Conservation (phyloP, 2,888 invertebrate species). For the Sminthurides aquaticus region DNA sequence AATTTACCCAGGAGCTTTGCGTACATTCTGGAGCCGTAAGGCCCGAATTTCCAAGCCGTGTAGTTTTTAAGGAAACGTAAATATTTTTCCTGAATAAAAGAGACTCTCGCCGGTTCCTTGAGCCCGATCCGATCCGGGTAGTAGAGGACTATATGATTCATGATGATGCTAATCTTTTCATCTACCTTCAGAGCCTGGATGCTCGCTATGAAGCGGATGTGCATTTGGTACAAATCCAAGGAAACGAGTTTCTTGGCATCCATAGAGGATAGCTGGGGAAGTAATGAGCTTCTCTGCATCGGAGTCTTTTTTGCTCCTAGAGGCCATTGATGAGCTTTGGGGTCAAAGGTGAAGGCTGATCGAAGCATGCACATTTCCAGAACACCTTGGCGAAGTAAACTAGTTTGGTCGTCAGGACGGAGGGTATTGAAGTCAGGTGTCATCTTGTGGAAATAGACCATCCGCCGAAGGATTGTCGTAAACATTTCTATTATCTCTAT, state of each 20-base stretch:
- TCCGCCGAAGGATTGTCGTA: constrained; percentile 45
- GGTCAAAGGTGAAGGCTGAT: constrained; percentile 48
- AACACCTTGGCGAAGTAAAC: constrained; percentile 47
- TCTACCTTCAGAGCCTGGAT: constrained; percentile 47
- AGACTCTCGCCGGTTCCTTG: constrained; percentile 44
- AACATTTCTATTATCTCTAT: constrained; percentile 46
- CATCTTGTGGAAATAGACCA: constrained; percentile 45
- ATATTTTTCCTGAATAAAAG: constrained; percentile 47
- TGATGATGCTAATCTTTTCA: constrained; percentile 48
- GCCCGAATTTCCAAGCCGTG: constrained; percentile 33
- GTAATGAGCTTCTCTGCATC: neutral
- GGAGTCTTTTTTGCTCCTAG: constrained; percentile 19
- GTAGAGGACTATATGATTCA: constrained; percentile 48
- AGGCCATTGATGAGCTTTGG: constrained; percentile 44
- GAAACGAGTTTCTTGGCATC: constrained; percentile 45
- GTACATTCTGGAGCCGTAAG: constrained; percentile 28
- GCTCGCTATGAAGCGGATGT: constrained; percentile 47
- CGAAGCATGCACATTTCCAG: constrained; percentile 50
- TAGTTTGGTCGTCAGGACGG: constrained; percentile 43
- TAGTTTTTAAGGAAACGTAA: constrained; percentile 44
- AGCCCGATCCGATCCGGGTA: constrained; percentile 48
- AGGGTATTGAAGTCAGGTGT: constrained; percentile 44
- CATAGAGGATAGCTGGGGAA: constrained; percentile 37
- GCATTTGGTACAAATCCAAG: constrained; percentile 46
- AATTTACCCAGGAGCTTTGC: constrained; percentile 47